A percentile compares a stretch with the other conserved stretches of the same genome.
These are phyloP conservation scores for Macropis europaea DNA, from an alignment of 2,888 invertebrate genomes.

Conservation along the genomic window DNA sequence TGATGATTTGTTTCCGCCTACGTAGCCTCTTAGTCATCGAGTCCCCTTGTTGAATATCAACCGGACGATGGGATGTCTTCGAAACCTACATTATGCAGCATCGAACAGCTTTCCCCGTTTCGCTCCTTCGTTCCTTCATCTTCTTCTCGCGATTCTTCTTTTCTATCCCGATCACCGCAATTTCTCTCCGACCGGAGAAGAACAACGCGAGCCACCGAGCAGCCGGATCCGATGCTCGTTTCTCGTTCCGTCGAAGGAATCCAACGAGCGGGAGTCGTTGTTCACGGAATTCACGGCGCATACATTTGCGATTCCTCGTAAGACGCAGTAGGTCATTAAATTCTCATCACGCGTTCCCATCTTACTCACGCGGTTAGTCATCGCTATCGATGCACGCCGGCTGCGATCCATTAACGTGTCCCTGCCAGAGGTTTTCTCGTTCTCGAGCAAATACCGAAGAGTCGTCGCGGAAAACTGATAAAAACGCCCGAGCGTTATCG, in stretches of 20 bases:
- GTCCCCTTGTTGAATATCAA: conserved; percentile 37
- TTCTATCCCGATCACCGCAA: too few relatives aligned
- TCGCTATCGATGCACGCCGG: conserved; percentile 39
- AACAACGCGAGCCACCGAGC: too few relatives aligned
- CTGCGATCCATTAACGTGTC: conserved; percentile 36
- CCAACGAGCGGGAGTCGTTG: not conserved
- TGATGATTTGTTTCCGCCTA: conserved; percentile 61
- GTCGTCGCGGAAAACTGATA: not conserved
- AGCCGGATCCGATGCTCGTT: not conserved
- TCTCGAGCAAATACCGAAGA: not conserved
- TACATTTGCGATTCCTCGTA: not conserved
- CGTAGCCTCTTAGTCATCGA: conserved; percentile 55
- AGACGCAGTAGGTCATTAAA: conserved; percentile 15
- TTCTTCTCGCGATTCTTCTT: too few relatives aligned
- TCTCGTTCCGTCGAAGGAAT: not conserved
- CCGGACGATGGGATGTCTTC: not conserved
- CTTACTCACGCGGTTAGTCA: conserved; percentile 54
- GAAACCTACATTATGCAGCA: not conserved
- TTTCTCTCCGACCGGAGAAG: too few relatives aligned
- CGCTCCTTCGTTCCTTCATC: not conserved
- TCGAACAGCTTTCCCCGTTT: not conserved
- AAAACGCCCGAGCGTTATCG: not conserved
- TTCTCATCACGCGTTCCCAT: conserved; percentile 40
- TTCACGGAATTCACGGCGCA: not conserved
- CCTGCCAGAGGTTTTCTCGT: not conserved